phyloP scores from a whole-genome alignment of 1,140 invertebrate species.

The Anoplolepis gracilipes region DNA sequence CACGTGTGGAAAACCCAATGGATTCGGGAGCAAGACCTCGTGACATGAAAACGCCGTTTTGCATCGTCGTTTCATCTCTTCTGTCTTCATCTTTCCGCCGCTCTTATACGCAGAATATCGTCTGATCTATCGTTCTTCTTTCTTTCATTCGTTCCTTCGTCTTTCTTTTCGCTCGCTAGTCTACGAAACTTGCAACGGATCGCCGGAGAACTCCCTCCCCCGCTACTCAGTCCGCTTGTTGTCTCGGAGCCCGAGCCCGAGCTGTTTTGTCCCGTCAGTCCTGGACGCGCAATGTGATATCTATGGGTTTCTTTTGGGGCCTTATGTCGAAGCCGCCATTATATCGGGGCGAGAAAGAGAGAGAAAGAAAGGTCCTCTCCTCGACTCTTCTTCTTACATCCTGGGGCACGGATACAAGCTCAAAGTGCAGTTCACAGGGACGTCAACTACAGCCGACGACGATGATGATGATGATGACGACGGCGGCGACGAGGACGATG shows the following conservation, averaged over 20 bases:
- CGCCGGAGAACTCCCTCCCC: conserved; percentile 12
- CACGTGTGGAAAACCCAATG: conserved; percentile 77
- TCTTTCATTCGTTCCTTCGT: neutral
- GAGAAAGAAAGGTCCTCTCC: neutral
- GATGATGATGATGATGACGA: neutral
- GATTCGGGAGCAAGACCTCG: conserved; percentile 30
- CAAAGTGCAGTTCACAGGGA: conserved; percentile 68
- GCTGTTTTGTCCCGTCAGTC: conserved; percentile 85
- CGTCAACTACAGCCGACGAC: conserved; percentile 54
- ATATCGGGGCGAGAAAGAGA: conserved; percentile 54
- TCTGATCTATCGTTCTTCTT: conserved; percentile 23
- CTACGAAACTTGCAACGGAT: conserved; percentile 73
- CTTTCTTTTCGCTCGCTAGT: conserved; percentile 59
- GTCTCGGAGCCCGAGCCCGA: conserved; percentile 71
- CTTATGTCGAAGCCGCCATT: conserved; percentile 79
- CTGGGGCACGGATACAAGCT: conserved; percentile 12
- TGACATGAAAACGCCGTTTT: conserved; percentile 66
- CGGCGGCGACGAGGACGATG: neutral
- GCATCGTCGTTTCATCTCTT: conserved; percentile 28
- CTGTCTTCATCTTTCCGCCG: conserved; percentile 41
- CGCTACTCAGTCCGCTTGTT: conserved; percentile 71
- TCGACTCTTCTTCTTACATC: conserved; percentile 48
- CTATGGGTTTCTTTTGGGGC: conserved; percentile 82
- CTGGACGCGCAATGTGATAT: conserved; percentile 84
- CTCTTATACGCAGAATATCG: conserved; percentile 31